Evolutionary conservation across 2,113 vertebrate species (phyloP).

Genomic region (Balaeniceps rex): DNA sequence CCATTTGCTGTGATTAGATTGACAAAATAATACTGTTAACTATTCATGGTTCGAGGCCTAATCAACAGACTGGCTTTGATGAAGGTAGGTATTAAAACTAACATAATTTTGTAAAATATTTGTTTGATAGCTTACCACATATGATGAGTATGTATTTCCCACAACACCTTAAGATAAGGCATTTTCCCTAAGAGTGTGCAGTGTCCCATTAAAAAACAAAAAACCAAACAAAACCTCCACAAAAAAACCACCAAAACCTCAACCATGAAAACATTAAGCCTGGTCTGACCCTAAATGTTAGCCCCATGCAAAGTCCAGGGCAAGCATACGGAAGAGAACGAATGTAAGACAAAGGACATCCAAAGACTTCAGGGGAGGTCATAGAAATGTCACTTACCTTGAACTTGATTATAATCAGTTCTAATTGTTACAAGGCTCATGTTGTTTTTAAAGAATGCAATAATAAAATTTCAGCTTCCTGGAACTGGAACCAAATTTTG

Average conservation of each 20-base stretch:
- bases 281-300: neutral
- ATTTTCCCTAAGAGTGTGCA: neutral
- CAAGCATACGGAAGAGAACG: neutral
- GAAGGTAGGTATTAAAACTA: neutral
- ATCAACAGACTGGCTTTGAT: neutral
- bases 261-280: neutral
- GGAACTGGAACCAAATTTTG: neutral
- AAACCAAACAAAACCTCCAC: neutral
- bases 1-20: neutral
- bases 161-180: neutral
- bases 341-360: neutral
- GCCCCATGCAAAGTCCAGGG: neutral
- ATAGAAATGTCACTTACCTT: conserved; percentile 22
- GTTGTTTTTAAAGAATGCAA: neutral
- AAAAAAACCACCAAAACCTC: neutral
- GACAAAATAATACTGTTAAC: neutral
- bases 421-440: conserved; percentile 1
- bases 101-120: neutral
- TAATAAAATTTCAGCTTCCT: neutral
- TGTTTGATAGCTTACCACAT: neutral
- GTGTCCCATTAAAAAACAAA: neutral
- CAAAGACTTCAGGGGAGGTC: neutral
- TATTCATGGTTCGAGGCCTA: neutral
- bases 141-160: neutral
- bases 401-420: conserved; percentile 35